Percentiles rank a stretch among this genome's conserved stretches.
These are phyloP conservation scores for Brevipalpus yothersi DNA, from an alignment of 1,140 invertebrate genomes.

Conservation along the genomic window DNA sequence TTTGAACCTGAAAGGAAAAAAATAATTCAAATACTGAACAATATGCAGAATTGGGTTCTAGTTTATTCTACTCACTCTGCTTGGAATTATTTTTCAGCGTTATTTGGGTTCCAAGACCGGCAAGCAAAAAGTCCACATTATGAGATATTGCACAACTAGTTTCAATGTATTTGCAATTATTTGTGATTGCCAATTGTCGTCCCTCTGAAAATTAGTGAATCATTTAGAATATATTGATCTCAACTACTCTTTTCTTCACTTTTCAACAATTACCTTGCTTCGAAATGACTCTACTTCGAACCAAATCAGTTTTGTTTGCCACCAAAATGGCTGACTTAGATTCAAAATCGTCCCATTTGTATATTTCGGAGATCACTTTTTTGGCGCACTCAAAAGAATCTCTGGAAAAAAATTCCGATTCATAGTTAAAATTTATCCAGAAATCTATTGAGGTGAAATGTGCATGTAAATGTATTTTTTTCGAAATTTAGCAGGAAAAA, in stretches of 20 bases:
- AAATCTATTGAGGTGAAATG: too few relatives aligned
- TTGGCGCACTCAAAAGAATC: slow-evolving; percentile 58
- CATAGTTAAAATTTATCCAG: too few relatives aligned
- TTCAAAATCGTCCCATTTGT: slow-evolving; percentile 44
- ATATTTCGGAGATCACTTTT: slow-evolving; percentile 39
- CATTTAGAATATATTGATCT: too few relatives aligned
- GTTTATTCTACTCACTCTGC: neutral
- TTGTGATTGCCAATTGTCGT: slow-evolving; percentile 35
- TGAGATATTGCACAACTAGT: slow-evolving; percentile 51
- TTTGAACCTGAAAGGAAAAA: too few relatives aligned
- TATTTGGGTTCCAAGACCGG: slow-evolving; percentile 39
- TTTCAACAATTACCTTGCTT: slow-evolving; percentile 42
- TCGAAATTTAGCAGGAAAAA: too few relatives aligned
- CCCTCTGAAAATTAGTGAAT: slow-evolving; percentile 27
- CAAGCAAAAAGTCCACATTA: slow-evolving; percentile 51
- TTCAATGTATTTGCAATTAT: slow-evolving; percentile 53
- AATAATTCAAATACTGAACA: neutral
- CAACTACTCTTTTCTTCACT: neutral
- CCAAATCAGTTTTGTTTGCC: slow-evolving; percentile 85
- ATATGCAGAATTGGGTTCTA: too few relatives aligned
- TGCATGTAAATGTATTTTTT: too few relatives aligned
- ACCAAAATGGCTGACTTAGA: slow-evolving; percentile 57
- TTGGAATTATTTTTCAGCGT: slow-evolving; percentile 13
- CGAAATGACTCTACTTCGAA: slow-evolving; percentile 61
- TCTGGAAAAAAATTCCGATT: slow-evolving; percentile 26